A percentile compares a stretch with the other conserved stretches of the same genome.
These are phyloP conservation scores for Nephrotoma flavescens DNA, from an alignment of 2,888 invertebrate species.

Conservation along the genomic window DNA sequence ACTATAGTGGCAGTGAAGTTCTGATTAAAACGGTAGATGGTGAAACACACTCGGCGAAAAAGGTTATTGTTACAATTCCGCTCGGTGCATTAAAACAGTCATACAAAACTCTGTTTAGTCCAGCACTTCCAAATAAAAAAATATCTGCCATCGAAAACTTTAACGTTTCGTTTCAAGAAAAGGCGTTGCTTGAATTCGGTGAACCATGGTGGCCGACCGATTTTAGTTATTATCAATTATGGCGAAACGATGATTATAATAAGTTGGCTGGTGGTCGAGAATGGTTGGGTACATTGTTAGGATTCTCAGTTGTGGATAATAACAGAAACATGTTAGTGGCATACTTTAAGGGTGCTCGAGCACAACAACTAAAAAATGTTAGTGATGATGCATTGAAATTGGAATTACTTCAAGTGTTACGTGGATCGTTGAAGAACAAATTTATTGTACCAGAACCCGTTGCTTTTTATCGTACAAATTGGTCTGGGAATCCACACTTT, in stretches of 20 bases:
- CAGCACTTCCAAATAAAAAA: not conserved
- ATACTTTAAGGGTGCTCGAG: not conserved
- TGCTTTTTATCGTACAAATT: not conserved
- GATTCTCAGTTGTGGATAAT: not conserved
- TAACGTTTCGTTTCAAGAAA: not conserved
- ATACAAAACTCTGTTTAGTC: not conserved
- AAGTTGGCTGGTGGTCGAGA: not conserved
- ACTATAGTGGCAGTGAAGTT: not conserved
- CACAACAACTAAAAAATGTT: not conserved
- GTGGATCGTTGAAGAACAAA: not conserved
- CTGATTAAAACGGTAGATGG: not conserved
- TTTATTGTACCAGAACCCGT: not conserved
- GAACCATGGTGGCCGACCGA: not conserved
- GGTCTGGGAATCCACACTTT: not conserved
- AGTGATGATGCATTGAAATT: not conserved
- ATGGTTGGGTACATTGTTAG: not conserved
- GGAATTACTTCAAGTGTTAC: not conserved
- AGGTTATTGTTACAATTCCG: not conserved
- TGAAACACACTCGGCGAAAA: not conserved
- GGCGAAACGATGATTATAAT: not conserved
- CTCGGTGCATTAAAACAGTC: not conserved
- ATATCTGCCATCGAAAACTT: not conserved
- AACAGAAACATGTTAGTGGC: not conserved
- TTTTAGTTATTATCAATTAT: not conserved
- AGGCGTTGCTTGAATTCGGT: not conserved